Conservation (phyloP, 2,113 vertebrate genomes). For the Pelvicachromis taeniatus region DNA sequence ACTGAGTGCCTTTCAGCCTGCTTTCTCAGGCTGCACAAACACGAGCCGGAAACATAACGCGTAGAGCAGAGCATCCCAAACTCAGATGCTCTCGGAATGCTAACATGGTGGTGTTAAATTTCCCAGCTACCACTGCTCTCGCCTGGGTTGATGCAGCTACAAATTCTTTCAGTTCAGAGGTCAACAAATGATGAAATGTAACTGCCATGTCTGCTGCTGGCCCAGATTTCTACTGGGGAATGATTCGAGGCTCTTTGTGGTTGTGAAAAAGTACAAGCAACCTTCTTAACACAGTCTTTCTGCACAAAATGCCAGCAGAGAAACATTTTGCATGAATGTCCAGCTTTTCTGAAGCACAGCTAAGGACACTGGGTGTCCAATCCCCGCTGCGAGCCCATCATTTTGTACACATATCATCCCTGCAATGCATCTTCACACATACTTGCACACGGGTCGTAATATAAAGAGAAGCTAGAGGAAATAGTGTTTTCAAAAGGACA, state of each 20-base stretch:
- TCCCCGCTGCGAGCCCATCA: slow-evolving; percentile 12
- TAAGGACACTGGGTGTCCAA: not conserved
- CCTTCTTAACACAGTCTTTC: not conserved
- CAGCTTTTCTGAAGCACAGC: not conserved
- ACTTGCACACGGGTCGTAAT: not conserved
- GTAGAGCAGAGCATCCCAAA: slow-evolving; percentile 24
- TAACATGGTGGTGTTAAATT: slow-evolving; percentile 63
- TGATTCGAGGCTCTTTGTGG: not conserved
- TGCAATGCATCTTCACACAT: slow-evolving; percentile 2
- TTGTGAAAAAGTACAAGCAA: not conserved
- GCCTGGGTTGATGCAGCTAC: slow-evolving; percentile 2
- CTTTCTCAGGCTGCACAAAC: slow-evolving; percentile 51
- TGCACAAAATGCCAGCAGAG: not conserved
- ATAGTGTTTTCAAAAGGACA: not conserved
- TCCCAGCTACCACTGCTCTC: slow-evolving; percentile 42
- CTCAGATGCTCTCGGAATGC: slow-evolving; percentile 58
- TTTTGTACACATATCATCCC: not conserved
- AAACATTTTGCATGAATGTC: not conserved
- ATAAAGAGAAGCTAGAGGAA: not conserved
- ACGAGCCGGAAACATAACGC: slow-evolving; percentile 37
- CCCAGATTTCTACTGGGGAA: not conserved
- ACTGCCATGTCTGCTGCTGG: not conserved
- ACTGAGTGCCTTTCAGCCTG: slow-evolving; percentile 2
- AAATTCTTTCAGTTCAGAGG: slow-evolving; percentile 44
- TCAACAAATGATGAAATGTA: slow-evolving; percentile 37